Percentiles rank a stretch among this genome's conserved stretches.
These are phyloP conservation scores for Rhogogaster chlorosoma DNA, from an alignment of 2,888 invertebrate species.

Conservation along the genomic window DNA sequence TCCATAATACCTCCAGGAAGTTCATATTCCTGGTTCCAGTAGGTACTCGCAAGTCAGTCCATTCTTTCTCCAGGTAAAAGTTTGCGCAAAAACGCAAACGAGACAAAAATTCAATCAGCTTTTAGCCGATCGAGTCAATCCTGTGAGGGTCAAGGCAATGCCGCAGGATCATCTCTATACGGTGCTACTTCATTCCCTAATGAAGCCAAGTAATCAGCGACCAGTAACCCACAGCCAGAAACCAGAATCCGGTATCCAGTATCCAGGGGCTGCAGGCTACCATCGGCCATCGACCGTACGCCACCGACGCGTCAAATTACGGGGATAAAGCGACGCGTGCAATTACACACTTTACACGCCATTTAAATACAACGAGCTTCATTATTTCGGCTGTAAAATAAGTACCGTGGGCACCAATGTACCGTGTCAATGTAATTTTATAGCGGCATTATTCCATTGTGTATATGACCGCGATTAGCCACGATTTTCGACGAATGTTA, in stretches of 20 bases:
- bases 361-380: conserved; percentile 63
- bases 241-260: conserved; percentile 30
- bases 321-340: conserved; percentile 58
- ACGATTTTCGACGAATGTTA: conserved; percentile 20
- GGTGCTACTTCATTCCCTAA: conserved; percentile 2
- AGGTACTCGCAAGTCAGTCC: neutral
- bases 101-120: neutral
- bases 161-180: neutral
- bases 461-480: conserved; percentile 59
- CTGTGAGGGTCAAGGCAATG: neutral
- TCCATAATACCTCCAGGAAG: conserved; percentile 49
- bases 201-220: conserved; percentile 42
- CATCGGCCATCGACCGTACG: conserved; percentile 41
- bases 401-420: conserved; percentile 61
- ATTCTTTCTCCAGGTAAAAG: neutral
- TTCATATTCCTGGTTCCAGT: conserved; percentile 17
- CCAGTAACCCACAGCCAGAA: conserved; percentile 17
- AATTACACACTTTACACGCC: conserved; percentile 61
- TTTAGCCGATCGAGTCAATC: neutral
- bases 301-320: conserved; percentile 59
- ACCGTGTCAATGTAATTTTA: conserved; percentile 65
- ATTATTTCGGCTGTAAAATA: conserved; percentile 69
- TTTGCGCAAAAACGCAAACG: neutral
- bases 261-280: conserved; percentile 14
- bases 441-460: conserved; percentile 66